Evolutionary conservation across 1,140 invertebrate genomes (phyloP).

Genomic region (Caenorhabditis tropicalis): DNA sequence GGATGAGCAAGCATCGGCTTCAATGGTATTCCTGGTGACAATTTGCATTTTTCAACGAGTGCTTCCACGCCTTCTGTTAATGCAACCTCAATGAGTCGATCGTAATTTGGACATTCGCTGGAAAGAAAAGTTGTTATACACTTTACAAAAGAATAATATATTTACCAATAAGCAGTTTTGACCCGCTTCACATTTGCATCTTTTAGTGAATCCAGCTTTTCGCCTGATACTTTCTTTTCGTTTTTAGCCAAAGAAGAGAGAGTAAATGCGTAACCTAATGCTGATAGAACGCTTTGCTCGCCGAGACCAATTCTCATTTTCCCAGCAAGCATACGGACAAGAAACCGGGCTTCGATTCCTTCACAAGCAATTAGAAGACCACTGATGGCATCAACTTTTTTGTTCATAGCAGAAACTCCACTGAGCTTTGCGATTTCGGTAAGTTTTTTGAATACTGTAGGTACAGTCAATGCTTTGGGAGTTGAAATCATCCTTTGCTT

Average conservation of each 20-base stretch:
- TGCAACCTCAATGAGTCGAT: slow-evolving; percentile 83
- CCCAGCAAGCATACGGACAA: slow-evolving; percentile 86
- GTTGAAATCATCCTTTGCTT: slow-evolving; percentile 87
- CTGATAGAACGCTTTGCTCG: slow-evolving; percentile 89
- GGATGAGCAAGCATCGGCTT: slow-evolving; percentile 99
- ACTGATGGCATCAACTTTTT: slow-evolving; percentile 92
- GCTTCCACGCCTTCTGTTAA: slow-evolving; percentile 82
- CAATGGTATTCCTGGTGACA: slow-evolving; percentile 80
- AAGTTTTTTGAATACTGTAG: slow-evolving; percentile 83
- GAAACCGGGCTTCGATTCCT: slow-evolving; percentile 86
- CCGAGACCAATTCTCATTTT: slow-evolving; percentile 95
- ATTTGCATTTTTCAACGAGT: slow-evolving; percentile 83
- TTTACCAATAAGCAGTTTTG: slow-evolving; percentile 91
- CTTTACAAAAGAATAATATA: not conserved
- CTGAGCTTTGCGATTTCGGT: slow-evolving; percentile 88
- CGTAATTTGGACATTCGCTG: slow-evolving; percentile 95
- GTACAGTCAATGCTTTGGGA: slow-evolving; percentile 75
- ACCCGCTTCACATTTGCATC: slow-evolving; percentile 82
- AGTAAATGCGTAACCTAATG: slow-evolving; percentile 84
- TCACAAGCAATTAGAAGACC: slow-evolving; percentile 89
- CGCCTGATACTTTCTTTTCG: slow-evolving; percentile 75
- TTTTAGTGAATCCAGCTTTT: slow-evolving; percentile 82
- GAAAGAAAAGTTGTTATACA: slow-evolving; percentile 58
- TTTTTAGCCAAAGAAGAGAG: slow-evolving; percentile 58
- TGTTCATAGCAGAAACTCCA: slow-evolving; percentile 81